phyloP scores from a whole-genome alignment of 2,113 vertebrate genomes.

The Melospiza georgiana region DNA sequence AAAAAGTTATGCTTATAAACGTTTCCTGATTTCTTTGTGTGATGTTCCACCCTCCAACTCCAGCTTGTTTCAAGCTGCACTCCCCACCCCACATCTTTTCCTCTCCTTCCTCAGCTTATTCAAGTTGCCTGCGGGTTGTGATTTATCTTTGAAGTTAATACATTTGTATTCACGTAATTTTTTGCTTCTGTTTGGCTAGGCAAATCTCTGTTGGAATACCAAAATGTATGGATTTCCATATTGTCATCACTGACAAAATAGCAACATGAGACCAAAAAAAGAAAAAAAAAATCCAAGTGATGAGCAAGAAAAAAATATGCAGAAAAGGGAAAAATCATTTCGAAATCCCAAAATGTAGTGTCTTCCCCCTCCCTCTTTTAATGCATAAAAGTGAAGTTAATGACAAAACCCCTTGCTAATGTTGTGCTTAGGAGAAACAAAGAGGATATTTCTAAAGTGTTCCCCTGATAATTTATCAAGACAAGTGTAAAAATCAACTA shows the following conservation, averaged over 20 bases:
- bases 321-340: constrained; percentile 2
- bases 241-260: constrained; percentile 33
- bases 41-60: neutral
- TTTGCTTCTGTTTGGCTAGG: constrained; percentile 24
- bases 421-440: neutral
- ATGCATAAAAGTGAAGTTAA: constrained; percentile 42
- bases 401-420: neutral
- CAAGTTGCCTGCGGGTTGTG: neutral
- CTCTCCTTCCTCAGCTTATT: neutral
- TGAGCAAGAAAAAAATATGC: neutral
- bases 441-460: neutral
- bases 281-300: neutral
- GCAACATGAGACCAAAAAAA: neutral
- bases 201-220: constrained; percentile 37
- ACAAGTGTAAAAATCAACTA: neutral
- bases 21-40: neutral
- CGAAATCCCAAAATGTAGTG: neutral
- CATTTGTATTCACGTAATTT: constrained; percentile 24
- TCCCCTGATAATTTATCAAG: neutral
- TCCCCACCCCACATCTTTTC: neutral
- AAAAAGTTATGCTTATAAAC: constrained; percentile 26
- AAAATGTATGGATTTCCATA: constrained; percentile 38
- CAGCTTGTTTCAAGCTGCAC: constrained; percentile 2
- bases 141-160: constrained; percentile 43
- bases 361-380: neutral